These are phyloP conservation scores for Anagrus nilaparvatae DNA, from an alignment of 1,140 invertebrate genomes.

Conservation along the genomic window DNA sequence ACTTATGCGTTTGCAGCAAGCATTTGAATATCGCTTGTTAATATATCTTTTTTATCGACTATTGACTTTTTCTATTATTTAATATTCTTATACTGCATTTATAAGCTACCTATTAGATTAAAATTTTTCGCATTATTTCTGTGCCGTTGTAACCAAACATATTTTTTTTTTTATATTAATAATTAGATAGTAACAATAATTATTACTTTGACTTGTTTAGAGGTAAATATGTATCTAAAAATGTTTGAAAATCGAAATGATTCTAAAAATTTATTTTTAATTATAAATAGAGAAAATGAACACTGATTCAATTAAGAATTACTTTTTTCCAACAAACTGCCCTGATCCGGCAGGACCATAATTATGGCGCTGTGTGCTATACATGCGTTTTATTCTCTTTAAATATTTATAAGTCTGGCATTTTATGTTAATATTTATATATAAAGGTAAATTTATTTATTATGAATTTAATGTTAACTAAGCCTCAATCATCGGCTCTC, in stretches of 20 bases:
- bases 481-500: conserved; percentile 55
- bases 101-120: no score
- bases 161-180: conserved; percentile 16
- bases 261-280: no score
- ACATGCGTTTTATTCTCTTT: conserved; percentile 26
- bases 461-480: conserved; percentile 30
- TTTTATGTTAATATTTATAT: conserved; percentile 29
- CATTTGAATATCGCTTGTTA: conserved; percentile 25
- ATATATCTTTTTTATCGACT: conserved; percentile 24
- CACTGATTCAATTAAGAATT: conserved; percentile 39
- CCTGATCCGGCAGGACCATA: conserved; percentile 28
- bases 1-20: conserved; percentile 27
- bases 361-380: conserved; percentile 29
- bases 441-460: conserved; percentile 38
- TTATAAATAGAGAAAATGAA: conserved; percentile 32
- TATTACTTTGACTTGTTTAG: no score
- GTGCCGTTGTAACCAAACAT: conserved; percentile 12
- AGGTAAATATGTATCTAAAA: conserved; percentile 40
- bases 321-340: conserved; percentile 33
- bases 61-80: conserved; percentile 17
- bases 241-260: conserved; percentile 38
- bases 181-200: conserved; percentile 32
- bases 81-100: conserved; percentile 21
- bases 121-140: neutral
- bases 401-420: conserved; percentile 26